Evolutionary conservation across 2,113 vertebrate species (phyloP).

Genomic region (Dipodomys spectabilis): DNA sequence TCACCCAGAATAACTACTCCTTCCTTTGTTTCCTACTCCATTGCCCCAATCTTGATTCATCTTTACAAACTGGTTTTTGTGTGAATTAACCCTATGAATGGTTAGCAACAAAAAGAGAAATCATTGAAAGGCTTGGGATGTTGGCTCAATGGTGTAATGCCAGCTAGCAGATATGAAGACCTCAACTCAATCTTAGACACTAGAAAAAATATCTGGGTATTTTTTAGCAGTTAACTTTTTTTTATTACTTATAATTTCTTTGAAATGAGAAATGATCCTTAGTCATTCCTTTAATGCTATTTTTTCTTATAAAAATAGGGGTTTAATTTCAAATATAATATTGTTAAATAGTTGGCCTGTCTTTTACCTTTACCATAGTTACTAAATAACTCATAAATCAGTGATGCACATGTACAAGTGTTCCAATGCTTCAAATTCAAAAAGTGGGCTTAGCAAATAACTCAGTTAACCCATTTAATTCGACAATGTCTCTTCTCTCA

Average conservation of each 20-base stretch:
- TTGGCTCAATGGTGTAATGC: no score
- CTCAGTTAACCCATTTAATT: background rate
- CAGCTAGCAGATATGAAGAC: no score
- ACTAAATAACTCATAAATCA: background rate
- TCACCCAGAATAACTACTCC: background rate
- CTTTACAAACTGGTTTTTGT: background rate
- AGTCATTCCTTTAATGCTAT: background rate
- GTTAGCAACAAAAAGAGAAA: background rate
- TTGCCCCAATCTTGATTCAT: background rate
- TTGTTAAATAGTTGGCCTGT: background rate
- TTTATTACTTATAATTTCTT: background rate
- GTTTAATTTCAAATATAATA: conserved; percentile 28
- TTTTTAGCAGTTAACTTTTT: background rate
- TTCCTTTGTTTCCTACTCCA: background rate
- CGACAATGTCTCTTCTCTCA: background rate
- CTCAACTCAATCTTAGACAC: no score
- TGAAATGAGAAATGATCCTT: background rate
- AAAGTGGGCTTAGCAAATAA: background rate
- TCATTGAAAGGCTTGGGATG: background rate
- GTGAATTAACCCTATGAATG: background rate
- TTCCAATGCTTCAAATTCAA: conserved; percentile 13
- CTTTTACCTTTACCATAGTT: background rate
- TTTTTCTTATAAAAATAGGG: background rate
- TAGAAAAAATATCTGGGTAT: background rate
- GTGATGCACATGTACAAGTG: background rate